Base-by-base conservation (phyloP, 2,113 vertebrate species). In the Dinomys branickii region DNA sequence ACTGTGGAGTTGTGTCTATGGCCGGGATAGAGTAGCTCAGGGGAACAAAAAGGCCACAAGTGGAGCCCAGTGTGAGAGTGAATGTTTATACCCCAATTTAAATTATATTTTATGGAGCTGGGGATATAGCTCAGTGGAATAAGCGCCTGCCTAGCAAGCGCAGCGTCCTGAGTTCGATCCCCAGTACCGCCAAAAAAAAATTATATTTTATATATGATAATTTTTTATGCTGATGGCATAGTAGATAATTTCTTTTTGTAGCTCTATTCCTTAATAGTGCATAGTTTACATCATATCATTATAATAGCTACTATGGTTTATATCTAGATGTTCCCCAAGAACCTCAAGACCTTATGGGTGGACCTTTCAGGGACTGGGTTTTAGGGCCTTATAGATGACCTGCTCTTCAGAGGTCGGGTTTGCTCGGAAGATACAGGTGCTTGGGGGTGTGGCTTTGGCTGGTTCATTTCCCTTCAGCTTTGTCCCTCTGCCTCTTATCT, bases 171-270 rank as follows among this genome's bases (percentile, higher is more conserved):
- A n/a, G n/a, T n/a, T n/a, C n/a, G n/a, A n/a, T n/a, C n/a, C n/a
- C n/a, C n/a, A n/a, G n/a, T n/a, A n/a, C n/a, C n/a, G n/a, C n/a
- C n/a, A n/a, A n/a, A n/a, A n/a, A n/a, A n/a, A n/a, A n/a, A n/a
- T n/a, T n/a, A n/a, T n/a, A n/a, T n/a, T 56, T 61, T 81, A 24
- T 54, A 5, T 67, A 61, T 52, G 61, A 22, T 86, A 83, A 28
- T 47, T 58, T 81, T 69, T 78, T 41, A 30, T 82, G n/a, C 10
- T 88, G 52, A 88, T 84, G 61, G n/a, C 10, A 4, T 52, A 63
- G 12, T 56, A 75, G 52, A 71, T 82, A 33, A 35, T 93, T 91
- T 94, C n/a, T n/a, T 90, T 92, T 89, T 83, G 2, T n/a, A 63
- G 14, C n/a, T 35, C 35, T 38, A 44, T 47, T 11, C 22, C 52